Evolutionary conservation across 2,113 vertebrate genomes (phyloP), one percentile per base, ranked within the genome.

Genomic region (Aleadryas rufinucha): DNA sequence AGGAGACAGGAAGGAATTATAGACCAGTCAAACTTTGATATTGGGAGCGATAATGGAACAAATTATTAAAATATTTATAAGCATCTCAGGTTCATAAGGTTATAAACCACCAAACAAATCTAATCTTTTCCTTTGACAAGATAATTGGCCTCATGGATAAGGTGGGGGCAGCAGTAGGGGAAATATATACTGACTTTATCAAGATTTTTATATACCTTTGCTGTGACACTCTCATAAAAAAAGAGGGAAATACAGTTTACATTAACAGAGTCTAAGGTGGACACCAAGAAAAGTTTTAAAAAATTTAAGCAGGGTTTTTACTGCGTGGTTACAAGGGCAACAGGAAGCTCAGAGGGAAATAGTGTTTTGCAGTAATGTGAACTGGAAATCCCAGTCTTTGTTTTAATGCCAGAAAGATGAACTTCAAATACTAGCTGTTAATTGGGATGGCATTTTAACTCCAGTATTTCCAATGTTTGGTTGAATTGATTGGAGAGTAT

Each of bases 61-160:
- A 97, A 96, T 97, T 90, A 96, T 96, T 97, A 84, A 97, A 96
- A 97, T 97, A 97, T 97, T 97, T 96, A 97, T 96, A 94, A 97
- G 95, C 93, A 89, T 45, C 93, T 87, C 80, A 87, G 81, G 96
- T 97, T 97, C 96, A 96, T 20, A 89, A 97, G 96, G 96, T 96
- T 95, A 95, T 90, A 95, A 97, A 95, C 49, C 91, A 96, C 87
- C 94, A 95, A 97, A 96, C 95, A 95, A 95, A 96, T 93, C 91
- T 87, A 65, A 96, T 96, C 89, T 94, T 95, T 95, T 50, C 87
- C 94, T 93, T 79, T 96, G 95, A 97, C 95, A 97, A 95, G 96
- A 85, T 96, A 96, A 97, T 95, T 96, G 95, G 93, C 93, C 94
- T 96, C 84, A 7, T 49, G 77, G 80, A 92, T 95, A 68, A 81